Evolutionary conservation across 2,888 invertebrate species (phyloP).

Genomic region (Exocentrus adspersus): DNA sequence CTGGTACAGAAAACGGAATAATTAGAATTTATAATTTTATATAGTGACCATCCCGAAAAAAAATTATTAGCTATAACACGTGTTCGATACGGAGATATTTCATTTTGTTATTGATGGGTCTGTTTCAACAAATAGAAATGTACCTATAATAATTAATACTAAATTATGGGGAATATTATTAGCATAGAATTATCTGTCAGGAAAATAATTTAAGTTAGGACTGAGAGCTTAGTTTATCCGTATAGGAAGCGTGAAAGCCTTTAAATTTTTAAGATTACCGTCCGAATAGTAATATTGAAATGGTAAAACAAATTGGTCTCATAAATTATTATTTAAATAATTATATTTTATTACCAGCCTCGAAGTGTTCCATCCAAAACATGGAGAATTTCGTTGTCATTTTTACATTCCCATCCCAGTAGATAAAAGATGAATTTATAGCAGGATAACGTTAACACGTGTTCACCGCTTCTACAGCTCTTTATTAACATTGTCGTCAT

Average conservation of each 20-base stretch:
- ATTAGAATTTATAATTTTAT: too few relatives aligned
- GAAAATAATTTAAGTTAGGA: too few relatives aligned
- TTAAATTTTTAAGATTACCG: too few relatives aligned
- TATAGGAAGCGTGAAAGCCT: too few relatives aligned
- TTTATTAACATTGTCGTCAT: neutral
- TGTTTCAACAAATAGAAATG: neutral
- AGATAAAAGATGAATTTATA: neutral
- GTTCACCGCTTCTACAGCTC: neutral
- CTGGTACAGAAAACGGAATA: too few relatives aligned
- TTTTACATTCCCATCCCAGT: neutral
- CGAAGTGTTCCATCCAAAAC: neutral
- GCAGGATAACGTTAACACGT: neutral
- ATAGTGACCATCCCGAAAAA: too few relatives aligned
- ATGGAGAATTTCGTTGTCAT: neutral
- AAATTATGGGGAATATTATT: constrained; percentile 3
- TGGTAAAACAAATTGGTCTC: neutral
- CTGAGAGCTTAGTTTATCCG: too few relatives aligned
- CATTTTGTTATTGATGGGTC: neutral
- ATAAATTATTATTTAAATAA: neutral
- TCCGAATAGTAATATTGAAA: neutral
- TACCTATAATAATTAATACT: constrained; percentile 1
- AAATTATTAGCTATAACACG: constrained; percentile 8
- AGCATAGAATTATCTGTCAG: neutral
- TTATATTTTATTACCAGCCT: neutral
- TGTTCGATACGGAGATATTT: neutral